A percentile compares a stretch with the other conserved stretches of the same genome.
Evolutionary conservation across 1,140 invertebrate genomes (phyloP).

Genomic region (Drosophila micromelanica): DNA sequence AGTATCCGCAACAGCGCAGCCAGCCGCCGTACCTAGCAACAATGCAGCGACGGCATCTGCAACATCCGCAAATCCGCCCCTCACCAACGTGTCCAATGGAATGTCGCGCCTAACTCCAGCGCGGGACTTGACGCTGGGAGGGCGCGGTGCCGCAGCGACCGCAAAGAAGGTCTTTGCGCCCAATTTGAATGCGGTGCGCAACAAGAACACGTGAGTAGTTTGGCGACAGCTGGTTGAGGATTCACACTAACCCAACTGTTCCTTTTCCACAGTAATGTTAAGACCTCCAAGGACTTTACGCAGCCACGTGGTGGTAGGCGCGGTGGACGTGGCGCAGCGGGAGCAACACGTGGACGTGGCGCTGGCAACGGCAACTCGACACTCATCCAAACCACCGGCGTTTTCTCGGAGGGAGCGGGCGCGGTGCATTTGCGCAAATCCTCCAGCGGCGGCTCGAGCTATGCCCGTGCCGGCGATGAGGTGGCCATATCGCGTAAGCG

Average conservation of each 20-base stretch:
- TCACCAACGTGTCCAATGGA: slow-evolving; percentile 49
- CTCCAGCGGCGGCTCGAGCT: slow-evolving; percentile 41
- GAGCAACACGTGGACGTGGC: slow-evolving; percentile 52
- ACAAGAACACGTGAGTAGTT: slow-evolving; percentile 77
- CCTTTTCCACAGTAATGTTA: slow-evolving; percentile 59
- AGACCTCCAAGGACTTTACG: slow-evolving; percentile 79
- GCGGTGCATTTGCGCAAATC: slow-evolving; percentile 63
- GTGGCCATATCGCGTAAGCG: slow-evolving; percentile 60
- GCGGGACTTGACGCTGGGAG: slow-evolving; percentile 85
- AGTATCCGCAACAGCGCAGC: slow-evolving; percentile 33
- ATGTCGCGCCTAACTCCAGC: slow-evolving; percentile 84
- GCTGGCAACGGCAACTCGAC: slow-evolving; percentile 57
- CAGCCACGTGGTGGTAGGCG: slow-evolving; percentile 48
- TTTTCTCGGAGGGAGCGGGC: slow-evolving; percentile 80
- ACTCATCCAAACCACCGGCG: slow-evolving; percentile 76
- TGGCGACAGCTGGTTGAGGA: neutral
- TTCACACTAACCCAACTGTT: no score
- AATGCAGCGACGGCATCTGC: slow-evolving; percentile 19
- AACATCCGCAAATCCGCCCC: slow-evolving; percentile 11
- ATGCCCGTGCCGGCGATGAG: slow-evolving; percentile 57
- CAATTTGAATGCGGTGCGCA: slow-evolving; percentile 79
- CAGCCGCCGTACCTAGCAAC: slow-evolving; percentile 23
- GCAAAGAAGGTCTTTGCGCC: slow-evolving; percentile 77
- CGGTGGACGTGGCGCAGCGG: slow-evolving; percentile 52
- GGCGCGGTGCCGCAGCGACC: slow-evolving; percentile 50